Evolutionary conservation across 2,797 vertebrate species (phyloP).

Genomic region (Alcedo atthis): DNA sequence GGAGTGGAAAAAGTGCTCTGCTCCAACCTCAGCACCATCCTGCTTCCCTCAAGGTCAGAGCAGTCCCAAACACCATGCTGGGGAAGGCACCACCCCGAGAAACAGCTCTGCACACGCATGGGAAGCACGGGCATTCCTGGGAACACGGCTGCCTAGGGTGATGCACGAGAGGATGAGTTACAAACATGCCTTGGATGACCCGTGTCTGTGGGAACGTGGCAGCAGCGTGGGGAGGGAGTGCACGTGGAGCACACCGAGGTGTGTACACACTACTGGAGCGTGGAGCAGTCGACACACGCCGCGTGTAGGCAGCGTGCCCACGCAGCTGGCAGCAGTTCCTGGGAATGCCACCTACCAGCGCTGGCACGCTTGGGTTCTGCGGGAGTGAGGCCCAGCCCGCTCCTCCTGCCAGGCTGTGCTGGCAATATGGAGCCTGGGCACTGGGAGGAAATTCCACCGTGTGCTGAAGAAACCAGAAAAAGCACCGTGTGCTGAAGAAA

Average conservation of each 20-base stretch:
- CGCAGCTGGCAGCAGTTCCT: background rate
- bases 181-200: background rate
- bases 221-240: accelerated
- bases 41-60: background rate
- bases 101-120: accelerated
- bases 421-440: background rate
- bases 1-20: background rate
- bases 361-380: background rate
- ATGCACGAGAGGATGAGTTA: accelerated
- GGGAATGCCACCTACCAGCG: background rate
- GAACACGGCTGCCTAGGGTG: background rate
- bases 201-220: accelerated
- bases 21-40: background rate
- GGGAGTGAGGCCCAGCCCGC: no score
- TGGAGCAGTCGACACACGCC: no score
- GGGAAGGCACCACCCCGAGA: background rate
- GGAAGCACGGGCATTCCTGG: accelerated
- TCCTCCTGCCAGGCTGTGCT: background rate
- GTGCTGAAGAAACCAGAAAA: background rate
- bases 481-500: background rate
- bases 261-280: background rate
- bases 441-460: background rate
- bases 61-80: accelerated
- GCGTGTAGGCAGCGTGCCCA: accelerated
- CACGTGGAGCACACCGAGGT: accelerated